Conservation (phyloP, 1,140 invertebrate genomes). For the Leptinotarsa defecta region DNA sequence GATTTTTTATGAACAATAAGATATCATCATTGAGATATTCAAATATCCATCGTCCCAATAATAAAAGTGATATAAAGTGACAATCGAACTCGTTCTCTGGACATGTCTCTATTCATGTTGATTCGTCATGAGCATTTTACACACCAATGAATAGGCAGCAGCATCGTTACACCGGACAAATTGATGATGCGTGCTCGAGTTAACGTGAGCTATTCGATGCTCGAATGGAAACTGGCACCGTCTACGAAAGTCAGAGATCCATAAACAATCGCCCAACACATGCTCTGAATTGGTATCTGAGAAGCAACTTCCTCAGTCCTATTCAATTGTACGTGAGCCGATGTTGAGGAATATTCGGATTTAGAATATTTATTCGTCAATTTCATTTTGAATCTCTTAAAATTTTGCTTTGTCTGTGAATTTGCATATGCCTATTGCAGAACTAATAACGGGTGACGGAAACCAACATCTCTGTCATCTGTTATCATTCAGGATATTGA, state of each 20-base stretch:
- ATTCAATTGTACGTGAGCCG: not conserved
- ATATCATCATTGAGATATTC: too few species aligned
- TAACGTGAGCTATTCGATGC: not conserved
- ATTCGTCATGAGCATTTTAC: not conserved
- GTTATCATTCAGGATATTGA: too few species aligned
- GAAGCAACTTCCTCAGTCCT: not conserved
- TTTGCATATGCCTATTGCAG: too few species aligned
- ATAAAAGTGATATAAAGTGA: too few species aligned
- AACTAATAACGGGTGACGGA: too few species aligned
- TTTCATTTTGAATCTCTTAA: too few species aligned
- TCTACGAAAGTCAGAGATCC: not conserved
- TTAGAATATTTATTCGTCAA: too few species aligned
- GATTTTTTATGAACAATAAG: too few species aligned
- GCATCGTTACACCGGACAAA: not conserved
- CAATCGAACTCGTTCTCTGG: not conserved
- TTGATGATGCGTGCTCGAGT: slow-evolving; percentile 5
- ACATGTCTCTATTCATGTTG: not conserved
- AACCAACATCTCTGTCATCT: too few species aligned
- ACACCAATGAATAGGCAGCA: slow-evolving; percentile 1
- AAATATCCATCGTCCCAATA: too few species aligned
- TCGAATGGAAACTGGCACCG: slow-evolving; percentile 4
- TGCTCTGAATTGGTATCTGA: not conserved
- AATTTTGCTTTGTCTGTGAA: too few species aligned
- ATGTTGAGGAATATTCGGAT: too few species aligned
- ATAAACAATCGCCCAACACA: not conserved